Percentiles rank a stretch among this genome's conserved stretches.
phyloP scores from a whole-genome alignment of 2,797 vertebrate species.

The Trachurus trachurus region DNA sequence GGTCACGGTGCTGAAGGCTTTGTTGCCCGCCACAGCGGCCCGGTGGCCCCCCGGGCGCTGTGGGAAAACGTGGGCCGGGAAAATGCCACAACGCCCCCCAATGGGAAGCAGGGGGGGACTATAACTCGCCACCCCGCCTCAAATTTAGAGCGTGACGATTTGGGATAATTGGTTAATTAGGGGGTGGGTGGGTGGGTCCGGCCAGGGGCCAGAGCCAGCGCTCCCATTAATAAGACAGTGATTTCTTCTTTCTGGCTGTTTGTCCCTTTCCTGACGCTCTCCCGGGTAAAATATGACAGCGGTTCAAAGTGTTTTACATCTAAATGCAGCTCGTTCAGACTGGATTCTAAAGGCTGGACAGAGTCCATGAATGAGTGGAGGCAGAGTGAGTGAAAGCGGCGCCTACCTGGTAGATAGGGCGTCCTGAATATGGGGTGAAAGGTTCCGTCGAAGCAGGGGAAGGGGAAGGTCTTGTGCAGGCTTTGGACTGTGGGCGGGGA shows the following conservation, averaged over 20 bases:
- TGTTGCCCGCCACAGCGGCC: conserved; percentile 86
- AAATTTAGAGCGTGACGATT: conserved; percentile 92
- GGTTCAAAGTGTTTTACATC: conserved; percentile 50
- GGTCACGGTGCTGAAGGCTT: conserved; percentile 92
- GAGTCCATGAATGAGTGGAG: background rate
- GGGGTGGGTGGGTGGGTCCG: conserved; percentile 86
- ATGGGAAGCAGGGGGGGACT: conserved; percentile 72
- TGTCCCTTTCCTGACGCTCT: conserved; percentile 38
- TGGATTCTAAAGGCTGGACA: conserved; percentile 10
- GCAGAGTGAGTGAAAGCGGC: conserved; percentile 16
- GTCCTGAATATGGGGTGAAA: conserved; percentile 96
- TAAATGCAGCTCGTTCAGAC: conserved; percentile 58
- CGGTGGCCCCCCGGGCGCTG: conserved; percentile 86
- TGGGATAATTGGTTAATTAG: conserved; percentile 94
- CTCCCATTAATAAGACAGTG: conserved; percentile 92
- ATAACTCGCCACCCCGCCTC: conserved; percentile 84
- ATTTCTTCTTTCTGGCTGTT: conserved; percentile 85
- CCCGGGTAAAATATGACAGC: conserved; percentile 44
- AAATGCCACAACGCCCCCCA: conserved; percentile 86
- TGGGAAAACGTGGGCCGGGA: conserved; percentile 90
- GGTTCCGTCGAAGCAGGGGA: conserved; percentile 94
- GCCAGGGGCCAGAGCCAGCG: conserved; percentile 83
- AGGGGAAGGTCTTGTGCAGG: conserved; percentile 91
- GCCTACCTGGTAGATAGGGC: conserved; percentile 96
- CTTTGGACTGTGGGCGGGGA: conserved; percentile 84